These are phyloP conservation scores for Chrysaora quinquecirrha DNA, from an alignment of 30 jellyfish, hydroid and myxozoan genomes.

Conservation along the genomic window DNA sequence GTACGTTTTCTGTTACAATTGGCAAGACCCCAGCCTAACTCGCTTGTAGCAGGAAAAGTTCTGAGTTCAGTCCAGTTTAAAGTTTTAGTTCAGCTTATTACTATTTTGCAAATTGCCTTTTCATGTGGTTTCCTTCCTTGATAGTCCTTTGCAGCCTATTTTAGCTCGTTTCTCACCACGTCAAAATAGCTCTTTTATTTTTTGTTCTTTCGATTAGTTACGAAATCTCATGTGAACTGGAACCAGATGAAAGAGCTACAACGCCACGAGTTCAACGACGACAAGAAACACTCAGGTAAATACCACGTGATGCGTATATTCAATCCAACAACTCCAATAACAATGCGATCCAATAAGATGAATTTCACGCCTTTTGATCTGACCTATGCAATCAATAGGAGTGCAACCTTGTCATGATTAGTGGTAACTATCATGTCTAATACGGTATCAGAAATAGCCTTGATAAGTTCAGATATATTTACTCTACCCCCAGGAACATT, in stretches of 20 bases:
- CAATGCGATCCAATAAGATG: too few species aligned
- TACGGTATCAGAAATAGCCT: too few species aligned
- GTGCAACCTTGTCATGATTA: too few species aligned
- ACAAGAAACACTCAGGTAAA: constrained; percentile 27
- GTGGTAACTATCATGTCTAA: too few species aligned
- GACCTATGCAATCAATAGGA: too few species aligned
- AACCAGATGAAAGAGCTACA: constrained; percentile 58
- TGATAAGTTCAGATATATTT: too few species aligned
- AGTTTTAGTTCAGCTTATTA: too few species aligned
- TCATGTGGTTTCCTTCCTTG: neutral
- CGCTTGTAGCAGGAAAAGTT: too few species aligned
- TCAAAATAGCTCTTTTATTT: neutral
- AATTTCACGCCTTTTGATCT: too few species aligned
- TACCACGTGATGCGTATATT: neutral
- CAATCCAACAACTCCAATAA: too few species aligned
- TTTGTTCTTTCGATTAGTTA: constrained; percentile 12
- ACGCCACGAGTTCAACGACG: constrained; percentile 61
- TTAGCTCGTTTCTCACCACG: neutral
- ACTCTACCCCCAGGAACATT: neutral
- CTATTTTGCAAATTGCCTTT: neutral
- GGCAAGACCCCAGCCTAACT: too few species aligned
- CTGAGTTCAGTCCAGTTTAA: too few species aligned
- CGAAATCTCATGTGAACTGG: constrained; percentile 52
- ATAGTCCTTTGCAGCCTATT: neutral
- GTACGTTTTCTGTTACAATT: neutral